Evolutionary conservation across 2,888 invertebrate species (phyloP).

Genomic region (Lasioglossum lativentre): DNA sequence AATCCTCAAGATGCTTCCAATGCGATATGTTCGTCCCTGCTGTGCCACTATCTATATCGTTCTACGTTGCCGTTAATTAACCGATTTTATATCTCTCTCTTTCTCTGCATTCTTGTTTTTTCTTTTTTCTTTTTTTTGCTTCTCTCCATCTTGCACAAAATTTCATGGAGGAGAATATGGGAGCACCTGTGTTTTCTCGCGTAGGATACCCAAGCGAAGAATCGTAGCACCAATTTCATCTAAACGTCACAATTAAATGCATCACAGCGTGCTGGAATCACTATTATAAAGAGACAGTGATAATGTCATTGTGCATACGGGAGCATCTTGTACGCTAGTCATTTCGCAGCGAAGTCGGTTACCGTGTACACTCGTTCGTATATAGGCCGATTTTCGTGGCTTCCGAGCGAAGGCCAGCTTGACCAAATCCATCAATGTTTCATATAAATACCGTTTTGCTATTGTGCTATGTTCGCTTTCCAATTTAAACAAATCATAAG

Average conservation of each 20-base stretch:
- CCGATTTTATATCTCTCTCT: not conserved
- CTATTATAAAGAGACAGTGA: conserved; percentile 9
- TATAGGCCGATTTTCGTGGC: conserved; percentile 30
- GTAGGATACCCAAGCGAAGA: conserved; percentile 38
- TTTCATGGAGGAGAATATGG: conserved; percentile 5
- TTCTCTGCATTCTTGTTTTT: not conserved
- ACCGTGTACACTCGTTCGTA: conserved; percentile 54
- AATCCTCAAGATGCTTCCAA: conserved; percentile 65
- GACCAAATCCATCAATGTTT: not conserved
- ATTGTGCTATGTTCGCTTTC: not conserved
- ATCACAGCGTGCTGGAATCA: conserved; percentile 34
- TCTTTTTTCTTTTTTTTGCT: not conserved
- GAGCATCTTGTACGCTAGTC: conserved; percentile 64
- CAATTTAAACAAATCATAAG: not conserved
- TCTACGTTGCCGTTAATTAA: not conserved
- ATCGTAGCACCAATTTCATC: conserved; percentile 59
- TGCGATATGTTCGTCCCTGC: conserved; percentile 53
- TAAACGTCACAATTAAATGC: conserved; percentile 46
- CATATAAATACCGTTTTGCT: not conserved
- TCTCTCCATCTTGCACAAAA: not conserved
- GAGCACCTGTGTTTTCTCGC: conserved; percentile 52
- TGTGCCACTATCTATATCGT: conserved; percentile 3
- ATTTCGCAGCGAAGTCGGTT: conserved; percentile 44
- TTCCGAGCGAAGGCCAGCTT: not conserved
- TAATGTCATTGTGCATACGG: conserved; percentile 52